Evolutionary conservation across 2,113 vertebrate genomes (phyloP).

Genomic region (Pseudorasbora parva): DNA sequence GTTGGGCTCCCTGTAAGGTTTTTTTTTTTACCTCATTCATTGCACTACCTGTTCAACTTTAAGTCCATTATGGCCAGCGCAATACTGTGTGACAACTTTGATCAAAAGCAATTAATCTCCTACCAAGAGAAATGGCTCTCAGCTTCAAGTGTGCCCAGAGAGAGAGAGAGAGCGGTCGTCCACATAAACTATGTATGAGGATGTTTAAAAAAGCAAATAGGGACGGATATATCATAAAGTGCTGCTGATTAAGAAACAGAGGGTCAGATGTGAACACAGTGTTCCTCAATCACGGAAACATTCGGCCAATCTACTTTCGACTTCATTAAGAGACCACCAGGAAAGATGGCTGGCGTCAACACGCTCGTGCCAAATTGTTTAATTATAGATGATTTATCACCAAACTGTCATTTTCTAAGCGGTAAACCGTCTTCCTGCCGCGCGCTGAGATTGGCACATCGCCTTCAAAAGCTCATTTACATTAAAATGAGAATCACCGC

Average conservation of each 20-base stretch:
- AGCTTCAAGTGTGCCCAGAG: conserved; percentile 27
- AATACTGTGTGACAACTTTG: conserved; percentile 65
- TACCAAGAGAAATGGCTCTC: conserved; percentile 58
- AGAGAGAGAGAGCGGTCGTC: conserved; percentile 43
- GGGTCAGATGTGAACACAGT: conserved; percentile 39
- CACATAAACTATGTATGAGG: conserved; percentile 63
- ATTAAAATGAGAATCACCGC: conserved; percentile 79
- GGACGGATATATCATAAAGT: conserved; percentile 55
- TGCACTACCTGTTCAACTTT: conserved; percentile 57
- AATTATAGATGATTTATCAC: conserved; percentile 81
- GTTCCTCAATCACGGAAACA: conserved; percentile 48
- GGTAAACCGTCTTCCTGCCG: conserved; percentile 68
- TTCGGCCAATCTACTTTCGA: conserved; percentile 51
- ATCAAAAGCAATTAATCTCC: conserved; percentile 74
- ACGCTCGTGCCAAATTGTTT: conserved; percentile 73
- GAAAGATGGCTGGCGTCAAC: conserved; percentile 61
- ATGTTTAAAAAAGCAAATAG: conserved; percentile 57
- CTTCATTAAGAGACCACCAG: conserved; percentile 69
- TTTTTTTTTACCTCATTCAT: conserved; percentile 24
- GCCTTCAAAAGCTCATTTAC: conserved; percentile 78
- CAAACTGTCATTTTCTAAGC: conserved; percentile 73
- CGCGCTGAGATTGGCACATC: conserved; percentile 70
- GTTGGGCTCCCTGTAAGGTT: conserved; percentile 43
- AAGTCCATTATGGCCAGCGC: conserved; percentile 62
- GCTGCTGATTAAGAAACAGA: conserved; percentile 66